These are phyloP conservation scores for Saxidomus purpurata DNA, from an alignment of 1,140 invertebrate genomes.

Conservation along the genomic window DNA sequence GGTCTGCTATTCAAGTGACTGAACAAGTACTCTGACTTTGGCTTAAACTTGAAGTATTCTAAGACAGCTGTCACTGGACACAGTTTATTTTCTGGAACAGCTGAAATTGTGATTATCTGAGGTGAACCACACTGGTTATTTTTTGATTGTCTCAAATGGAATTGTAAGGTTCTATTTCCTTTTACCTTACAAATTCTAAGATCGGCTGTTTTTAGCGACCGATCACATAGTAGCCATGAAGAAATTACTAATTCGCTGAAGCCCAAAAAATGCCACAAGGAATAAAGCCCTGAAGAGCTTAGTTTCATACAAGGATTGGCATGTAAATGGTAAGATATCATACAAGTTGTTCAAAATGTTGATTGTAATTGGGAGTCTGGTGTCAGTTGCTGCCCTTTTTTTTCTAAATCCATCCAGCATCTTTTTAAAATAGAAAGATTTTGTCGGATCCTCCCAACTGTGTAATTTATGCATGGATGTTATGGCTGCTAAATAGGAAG, in stretches of 20 bases:
- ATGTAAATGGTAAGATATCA: no score
- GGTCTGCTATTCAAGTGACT: no score
- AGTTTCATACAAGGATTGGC: slow-evolving; percentile 14
- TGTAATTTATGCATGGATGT: background rate
- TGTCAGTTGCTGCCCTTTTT: background rate
- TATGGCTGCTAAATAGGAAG: background rate
- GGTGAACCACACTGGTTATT: slow-evolving; percentile 15
- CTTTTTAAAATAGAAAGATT: slow-evolving; percentile 21
- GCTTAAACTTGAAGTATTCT: background rate
- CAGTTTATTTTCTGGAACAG: no score
- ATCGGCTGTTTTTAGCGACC: background rate
- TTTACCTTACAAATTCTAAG: background rate
- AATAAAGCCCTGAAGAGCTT: slow-evolving; percentile 28
- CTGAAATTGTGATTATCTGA: no score
- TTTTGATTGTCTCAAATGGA: background rate
- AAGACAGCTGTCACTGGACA: no score
- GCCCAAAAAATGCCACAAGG: slow-evolving; percentile 57
- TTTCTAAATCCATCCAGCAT: slow-evolving; percentile 2
- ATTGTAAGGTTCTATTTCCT: background rate
- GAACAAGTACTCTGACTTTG: background rate
- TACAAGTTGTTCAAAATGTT: background rate
- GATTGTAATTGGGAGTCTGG: slow-evolving; percentile 46
- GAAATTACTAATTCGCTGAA: slow-evolving; percentile 40
- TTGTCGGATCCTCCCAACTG: no score
- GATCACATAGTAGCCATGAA: background rate